phyloP scores from a whole-genome alignment of 2,797 vertebrate species.

The Sebastes hopkinsi region DNA sequence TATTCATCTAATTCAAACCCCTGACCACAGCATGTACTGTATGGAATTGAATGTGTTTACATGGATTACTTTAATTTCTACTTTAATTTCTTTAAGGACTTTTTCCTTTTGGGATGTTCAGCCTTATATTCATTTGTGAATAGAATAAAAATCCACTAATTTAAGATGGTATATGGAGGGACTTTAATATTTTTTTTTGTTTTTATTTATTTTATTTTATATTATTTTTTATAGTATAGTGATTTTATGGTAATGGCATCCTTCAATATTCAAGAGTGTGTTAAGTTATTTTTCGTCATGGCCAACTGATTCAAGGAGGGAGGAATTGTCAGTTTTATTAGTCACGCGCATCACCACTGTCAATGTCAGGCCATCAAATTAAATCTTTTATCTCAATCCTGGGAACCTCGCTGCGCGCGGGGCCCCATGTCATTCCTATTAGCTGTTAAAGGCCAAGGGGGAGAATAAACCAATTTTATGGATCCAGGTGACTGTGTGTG shows the following conservation, averaged over 20 bases:
- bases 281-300: not conserved
- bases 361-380: constrained; percentile 30
- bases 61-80: not conserved
- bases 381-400: constrained; percentile 34
- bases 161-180: not conserved
- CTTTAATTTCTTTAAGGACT: not conserved
- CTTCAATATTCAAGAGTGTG: not conserved
- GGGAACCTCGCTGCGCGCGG: not conserved
- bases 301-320: not conserved
- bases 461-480: constrained; percentile 49
- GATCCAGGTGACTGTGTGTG: constrained; percentile 39
- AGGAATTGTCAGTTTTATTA: not conserved
- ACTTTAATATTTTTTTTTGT: not conserved
- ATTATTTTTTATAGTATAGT: no score
- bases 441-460: constrained; percentile 32
- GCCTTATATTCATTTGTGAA: no score
- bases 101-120: not conserved
- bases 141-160: not conserved
- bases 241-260: not conserved
- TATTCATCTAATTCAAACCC: not conserved
- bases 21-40: not conserved
- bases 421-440: constrained; percentile 7
- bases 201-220: not conserved
- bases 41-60: not conserved
- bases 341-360: not conserved